Evolutionary conservation across 2,113 vertebrate genomes (phyloP).

Genomic region (Coracopsis vasa): DNA sequence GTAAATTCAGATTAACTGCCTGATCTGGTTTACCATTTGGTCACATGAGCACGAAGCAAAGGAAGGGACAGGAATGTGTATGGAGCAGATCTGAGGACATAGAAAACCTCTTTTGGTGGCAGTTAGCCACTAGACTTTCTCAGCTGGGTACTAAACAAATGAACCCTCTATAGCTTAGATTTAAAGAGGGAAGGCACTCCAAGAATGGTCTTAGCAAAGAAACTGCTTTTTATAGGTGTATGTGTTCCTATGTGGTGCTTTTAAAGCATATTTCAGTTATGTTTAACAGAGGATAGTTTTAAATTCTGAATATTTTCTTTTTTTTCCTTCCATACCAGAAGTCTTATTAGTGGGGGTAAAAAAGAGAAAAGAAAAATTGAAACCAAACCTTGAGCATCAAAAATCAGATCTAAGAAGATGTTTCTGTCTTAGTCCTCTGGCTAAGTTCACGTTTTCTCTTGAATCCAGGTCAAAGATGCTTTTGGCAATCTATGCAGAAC

Average conservation of each 20-base stretch:
- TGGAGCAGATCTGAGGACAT: not conserved
- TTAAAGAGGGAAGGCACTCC: not conserved
- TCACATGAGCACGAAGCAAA: not conserved
- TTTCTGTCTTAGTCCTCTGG: conserved; percentile 26
- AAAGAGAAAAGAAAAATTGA: not conserved
- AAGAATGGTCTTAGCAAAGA: conserved; percentile 1
- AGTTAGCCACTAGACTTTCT: not conserved
- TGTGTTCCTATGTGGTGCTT: not conserved
- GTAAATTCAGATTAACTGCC: not conserved
- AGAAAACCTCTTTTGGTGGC: not conserved
- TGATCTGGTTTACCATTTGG: not conserved
- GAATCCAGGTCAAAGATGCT: conserved; percentile 36
- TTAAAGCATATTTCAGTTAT: not conserved
- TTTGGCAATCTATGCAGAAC: conserved; percentile 33
- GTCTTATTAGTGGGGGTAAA: not conserved
- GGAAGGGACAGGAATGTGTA: not conserved
- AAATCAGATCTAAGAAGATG: conserved; percentile 35
- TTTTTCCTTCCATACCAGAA: not conserved
- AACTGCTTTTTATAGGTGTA: not conserved
- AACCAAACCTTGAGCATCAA: not conserved
- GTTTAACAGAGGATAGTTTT: not conserved
- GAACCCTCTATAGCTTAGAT: not conserved
- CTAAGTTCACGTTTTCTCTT: conserved; percentile 28
- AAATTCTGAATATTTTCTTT: not conserved
- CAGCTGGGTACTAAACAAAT: conserved; percentile 25